Percentiles rank a stretch among this genome's conserved stretches.
Conservation (phyloP, 2,113 vertebrate genomes). For the Pachycephala philippinensis region DNA sequence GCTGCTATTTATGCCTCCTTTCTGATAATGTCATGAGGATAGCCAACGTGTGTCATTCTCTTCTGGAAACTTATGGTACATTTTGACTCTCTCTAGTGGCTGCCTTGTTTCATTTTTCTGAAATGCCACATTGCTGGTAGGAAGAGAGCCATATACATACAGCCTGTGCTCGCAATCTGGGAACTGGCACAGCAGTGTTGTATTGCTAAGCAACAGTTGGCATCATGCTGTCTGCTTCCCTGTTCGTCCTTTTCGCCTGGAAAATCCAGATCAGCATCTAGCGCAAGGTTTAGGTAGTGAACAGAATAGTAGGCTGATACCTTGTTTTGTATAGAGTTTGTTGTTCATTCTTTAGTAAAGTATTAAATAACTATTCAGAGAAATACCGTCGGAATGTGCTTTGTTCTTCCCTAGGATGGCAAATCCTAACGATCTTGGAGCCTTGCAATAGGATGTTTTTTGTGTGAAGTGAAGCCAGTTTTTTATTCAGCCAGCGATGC, state of each 20-base stretch:
- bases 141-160: not conserved
- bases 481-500: not conserved
- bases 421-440: not conserved
- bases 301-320: not conserved
- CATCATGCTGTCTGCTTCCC: not conserved
- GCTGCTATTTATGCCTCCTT: not conserved
- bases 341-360: not conserved
- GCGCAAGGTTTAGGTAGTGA: not conserved
- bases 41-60: not conserved
- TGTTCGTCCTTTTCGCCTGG: not conserved
- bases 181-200: not conserved
- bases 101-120: not conserved
- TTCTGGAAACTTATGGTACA: not conserved
- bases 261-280: not conserved
- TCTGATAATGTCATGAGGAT: not conserved
- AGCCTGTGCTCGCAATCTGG: slow-evolving; percentile 29
- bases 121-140: slow-evolving; percentile 34
- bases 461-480: not conserved
- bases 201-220: slow-evolving; percentile 56
- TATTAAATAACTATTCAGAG: not conserved
- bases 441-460: not conserved
- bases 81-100: not conserved
- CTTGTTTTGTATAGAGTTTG: not conserved
- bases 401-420: not conserved
- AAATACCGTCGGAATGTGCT: not conserved